phyloP scores from a whole-genome alignment of 2,888 invertebrate genomes.

The Tachystola acroxantha region DNA sequence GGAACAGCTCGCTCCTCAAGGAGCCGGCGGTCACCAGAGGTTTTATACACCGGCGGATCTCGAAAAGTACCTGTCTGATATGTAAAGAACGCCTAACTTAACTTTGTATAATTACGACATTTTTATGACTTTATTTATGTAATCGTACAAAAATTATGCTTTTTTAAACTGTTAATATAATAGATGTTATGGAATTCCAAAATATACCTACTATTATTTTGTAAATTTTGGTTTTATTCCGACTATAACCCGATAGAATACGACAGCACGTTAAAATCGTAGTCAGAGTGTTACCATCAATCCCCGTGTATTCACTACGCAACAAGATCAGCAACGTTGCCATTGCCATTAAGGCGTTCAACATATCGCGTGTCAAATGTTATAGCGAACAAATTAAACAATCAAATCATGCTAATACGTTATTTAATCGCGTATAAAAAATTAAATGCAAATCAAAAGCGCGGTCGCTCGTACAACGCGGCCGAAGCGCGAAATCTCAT shows the following conservation, averaged over 20 bases:
- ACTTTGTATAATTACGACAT: no score
- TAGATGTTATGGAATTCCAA: slow-evolving; percentile 50
- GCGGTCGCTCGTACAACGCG: slow-evolving; percentile 17
- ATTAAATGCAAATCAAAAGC: slow-evolving; percentile 19
- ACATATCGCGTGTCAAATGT: no score
- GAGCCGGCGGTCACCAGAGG: no score
- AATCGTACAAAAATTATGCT: slow-evolving; percentile 50
- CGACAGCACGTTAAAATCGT: not conserved
- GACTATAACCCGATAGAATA: not conserved
- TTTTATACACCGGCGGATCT: no score
- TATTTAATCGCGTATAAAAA: slow-evolving; percentile 5
- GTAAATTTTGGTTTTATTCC: slow-evolving; percentile 24
- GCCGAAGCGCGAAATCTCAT: slow-evolving; percentile 9
- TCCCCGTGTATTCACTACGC: no score
- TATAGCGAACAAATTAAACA: no score
- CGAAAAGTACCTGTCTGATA: no score
- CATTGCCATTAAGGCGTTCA: no score
- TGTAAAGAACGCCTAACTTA: no score
- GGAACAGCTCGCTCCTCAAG: no score
- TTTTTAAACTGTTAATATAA: slow-evolving; percentile 52
- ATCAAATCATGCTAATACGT: not conserved
- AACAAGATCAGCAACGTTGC: no score
- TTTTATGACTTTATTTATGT: slow-evolving; percentile 21
- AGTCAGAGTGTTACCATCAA: no score
- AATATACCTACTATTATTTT: slow-evolving; percentile 41